Evolutionary conservation across 2,888 invertebrate genomes (phyloP).

Genomic region (Schizotus pectinicornis): DNA sequence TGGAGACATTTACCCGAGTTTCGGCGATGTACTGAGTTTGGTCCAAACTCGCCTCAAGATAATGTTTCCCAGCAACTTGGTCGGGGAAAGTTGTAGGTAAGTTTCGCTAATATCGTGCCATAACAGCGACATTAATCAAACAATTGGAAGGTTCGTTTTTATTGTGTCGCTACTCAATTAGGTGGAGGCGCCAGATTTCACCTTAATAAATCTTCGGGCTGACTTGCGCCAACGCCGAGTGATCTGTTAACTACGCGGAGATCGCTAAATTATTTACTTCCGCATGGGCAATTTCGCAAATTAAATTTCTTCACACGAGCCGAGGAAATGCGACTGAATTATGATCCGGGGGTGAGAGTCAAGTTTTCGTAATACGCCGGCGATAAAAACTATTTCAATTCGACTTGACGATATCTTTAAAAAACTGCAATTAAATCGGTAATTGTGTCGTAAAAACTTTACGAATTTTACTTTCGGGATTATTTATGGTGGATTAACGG

Average conservation of each 20-base stretch:
- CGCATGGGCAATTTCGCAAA: neutral
- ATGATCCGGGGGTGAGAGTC: too few relatives aligned
- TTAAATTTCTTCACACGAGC: neutral
- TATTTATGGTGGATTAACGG: constrained; percentile 19
- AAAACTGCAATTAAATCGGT: too few relatives aligned
- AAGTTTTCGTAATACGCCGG: too few relatives aligned
- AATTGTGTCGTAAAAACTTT: too few relatives aligned
- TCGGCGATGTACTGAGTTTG: neutral
- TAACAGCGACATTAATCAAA: constrained; percentile 14
- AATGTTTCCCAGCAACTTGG: constrained; percentile 16
- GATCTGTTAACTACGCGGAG: constrained; percentile 1
- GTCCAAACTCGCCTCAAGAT: constrained; percentile 14
- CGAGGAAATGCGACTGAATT: too few relatives aligned
- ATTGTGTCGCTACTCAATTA: constrained; percentile 14
- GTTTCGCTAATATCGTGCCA: constrained; percentile 14
- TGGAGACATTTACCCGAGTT: constrained; percentile 18
- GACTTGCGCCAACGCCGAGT: neutral
- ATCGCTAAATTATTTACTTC: constrained; percentile 3
- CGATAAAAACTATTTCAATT: too few relatives aligned
- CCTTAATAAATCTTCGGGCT: constrained; percentile 18
- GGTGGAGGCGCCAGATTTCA: constrained; percentile 19
- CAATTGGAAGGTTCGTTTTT: constrained; percentile 9
- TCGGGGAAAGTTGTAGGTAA: constrained; percentile 14
- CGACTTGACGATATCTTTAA: too few relatives aligned
- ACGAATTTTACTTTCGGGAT: neutral